Conservation (phyloP, 2,888 invertebrate species). For the Nomada flava region DNA sequence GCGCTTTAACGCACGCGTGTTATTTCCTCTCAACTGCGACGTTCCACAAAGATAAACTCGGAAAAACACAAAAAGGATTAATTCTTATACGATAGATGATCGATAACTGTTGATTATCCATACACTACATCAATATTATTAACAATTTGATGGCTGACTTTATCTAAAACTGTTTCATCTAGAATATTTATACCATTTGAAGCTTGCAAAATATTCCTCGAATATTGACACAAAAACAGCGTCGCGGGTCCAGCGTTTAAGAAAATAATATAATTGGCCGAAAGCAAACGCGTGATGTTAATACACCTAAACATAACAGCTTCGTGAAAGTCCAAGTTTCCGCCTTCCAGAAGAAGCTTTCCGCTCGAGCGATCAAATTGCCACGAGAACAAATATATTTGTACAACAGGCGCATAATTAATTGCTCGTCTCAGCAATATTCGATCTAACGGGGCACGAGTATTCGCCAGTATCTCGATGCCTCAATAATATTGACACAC, state of each 20-base stretch:
- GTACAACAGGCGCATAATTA: not conserved
- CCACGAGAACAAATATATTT: not conserved
- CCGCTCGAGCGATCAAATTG: not conserved
- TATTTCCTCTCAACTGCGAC: not conserved
- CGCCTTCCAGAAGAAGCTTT: constrained; percentile 17
- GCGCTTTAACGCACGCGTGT: not conserved
- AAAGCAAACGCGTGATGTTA: too few species aligned
- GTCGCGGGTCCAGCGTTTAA: constrained; percentile 8
- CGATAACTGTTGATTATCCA: constrained; percentile 1
- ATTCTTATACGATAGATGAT: not conserved
- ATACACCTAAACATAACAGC: not conserved
- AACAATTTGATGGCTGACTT: not conserved
- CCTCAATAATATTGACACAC: constrained; percentile 30
- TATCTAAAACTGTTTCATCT: not conserved
- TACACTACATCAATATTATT: not conserved
- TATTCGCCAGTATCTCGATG: not conserved
- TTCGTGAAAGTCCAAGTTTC: constrained; percentile 30
- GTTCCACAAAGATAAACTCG: not conserved
- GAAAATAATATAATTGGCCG: constrained; percentile 39
- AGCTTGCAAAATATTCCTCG: not conserved
- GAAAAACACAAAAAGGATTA: not conserved
- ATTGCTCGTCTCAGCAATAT: not conserved
- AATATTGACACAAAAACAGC: not conserved
- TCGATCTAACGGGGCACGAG: not conserved
- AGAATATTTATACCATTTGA: constrained; percentile 17